These are phyloP conservation scores for Acipenser oxyrinchus DNA, from an alignment of 2,797 vertebrate species.

Conservation along the genomic window DNA sequence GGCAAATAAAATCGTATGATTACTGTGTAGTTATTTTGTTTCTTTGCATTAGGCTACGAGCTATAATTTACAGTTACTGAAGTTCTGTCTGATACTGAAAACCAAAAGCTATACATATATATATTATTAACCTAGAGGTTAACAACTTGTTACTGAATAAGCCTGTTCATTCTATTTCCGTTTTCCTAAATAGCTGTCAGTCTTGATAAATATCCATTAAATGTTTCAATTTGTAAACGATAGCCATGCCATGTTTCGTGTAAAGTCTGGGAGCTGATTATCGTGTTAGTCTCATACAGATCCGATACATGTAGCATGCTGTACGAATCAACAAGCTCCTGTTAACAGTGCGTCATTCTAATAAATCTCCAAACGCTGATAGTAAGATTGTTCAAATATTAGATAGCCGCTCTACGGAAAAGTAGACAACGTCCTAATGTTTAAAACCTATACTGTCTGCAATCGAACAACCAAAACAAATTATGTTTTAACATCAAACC, in stretches of 20 bases:
- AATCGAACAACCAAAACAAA: too few species aligned
- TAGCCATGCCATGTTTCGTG: neutral
- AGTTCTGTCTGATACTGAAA: constrained; percentile 16
- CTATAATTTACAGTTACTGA: constrained; percentile 15
- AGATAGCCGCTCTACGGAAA: too few species aligned
- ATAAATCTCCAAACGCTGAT: constrained; percentile 8
- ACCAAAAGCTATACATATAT: too few species aligned
- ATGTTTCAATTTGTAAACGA: neutral
- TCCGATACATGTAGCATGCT: neutral
- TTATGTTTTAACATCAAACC: too few species aligned
- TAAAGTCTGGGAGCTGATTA: neutral
- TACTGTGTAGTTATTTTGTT: too few species aligned
- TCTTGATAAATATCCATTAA: neutral
- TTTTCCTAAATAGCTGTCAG: constrained; percentile 1
- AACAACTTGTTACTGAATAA: neutral
- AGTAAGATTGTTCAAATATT: neutral
- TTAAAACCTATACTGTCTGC: too few species aligned
- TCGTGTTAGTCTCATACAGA: neutral
- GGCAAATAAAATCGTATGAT: too few species aligned
- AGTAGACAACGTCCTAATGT: too few species aligned
- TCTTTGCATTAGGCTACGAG: too few species aligned
- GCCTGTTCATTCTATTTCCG: neutral
- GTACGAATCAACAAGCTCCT: constrained; percentile 10
- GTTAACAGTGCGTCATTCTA: neutral
- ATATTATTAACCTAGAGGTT: neutral